Evolutionary conservation across 2,888 invertebrate genomes (phyloP).

Genomic region (Sesamia inferens): DNA sequence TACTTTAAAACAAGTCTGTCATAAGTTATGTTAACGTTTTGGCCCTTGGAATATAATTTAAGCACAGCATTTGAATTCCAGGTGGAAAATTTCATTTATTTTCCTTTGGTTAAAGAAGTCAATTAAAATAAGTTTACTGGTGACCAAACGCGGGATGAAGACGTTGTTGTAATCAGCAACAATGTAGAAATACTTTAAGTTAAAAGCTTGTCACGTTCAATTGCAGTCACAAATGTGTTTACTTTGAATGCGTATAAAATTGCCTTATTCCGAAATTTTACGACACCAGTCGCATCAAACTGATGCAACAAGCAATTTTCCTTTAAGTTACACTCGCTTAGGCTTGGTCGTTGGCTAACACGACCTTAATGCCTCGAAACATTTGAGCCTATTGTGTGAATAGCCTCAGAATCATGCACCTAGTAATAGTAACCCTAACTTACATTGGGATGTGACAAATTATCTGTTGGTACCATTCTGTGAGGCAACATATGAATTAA

Average conservation of each 20-base stretch:
- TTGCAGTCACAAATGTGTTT: conserved; percentile 33
- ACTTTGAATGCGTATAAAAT: conserved; percentile 57
- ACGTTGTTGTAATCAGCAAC: conserved; percentile 3
- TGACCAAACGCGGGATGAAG: background rate
- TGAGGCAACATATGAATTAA: conserved; percentile 24
- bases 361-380: conserved; percentile 73
- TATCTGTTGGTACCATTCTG: conserved; percentile 38
- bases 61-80: conserved; percentile 10
- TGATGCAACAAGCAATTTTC: conserved; percentile 68
- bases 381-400: conserved; percentile 63
- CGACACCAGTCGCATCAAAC: conserved; percentile 59
- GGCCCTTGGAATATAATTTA: conserved; percentile 1
- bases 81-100: background rate
- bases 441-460: conserved; percentile 54
- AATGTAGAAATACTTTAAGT: conserved; percentile 9
- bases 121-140: background rate
- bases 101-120: background rate
- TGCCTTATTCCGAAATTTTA: conserved; percentile 53
- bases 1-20: background rate
- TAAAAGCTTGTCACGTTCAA: conserved; percentile 18
- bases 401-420: conserved; percentile 50
- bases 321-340: conserved; percentile 75
- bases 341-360: conserved; percentile 72
- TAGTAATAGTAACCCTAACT: conserved; percentile 47
- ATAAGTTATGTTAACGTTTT: conserved; percentile 22